These are phyloP conservation scores for Cranoglanis bouderius DNA, from an alignment of 2,113 vertebrate species.

Conservation along the genomic window DNA sequence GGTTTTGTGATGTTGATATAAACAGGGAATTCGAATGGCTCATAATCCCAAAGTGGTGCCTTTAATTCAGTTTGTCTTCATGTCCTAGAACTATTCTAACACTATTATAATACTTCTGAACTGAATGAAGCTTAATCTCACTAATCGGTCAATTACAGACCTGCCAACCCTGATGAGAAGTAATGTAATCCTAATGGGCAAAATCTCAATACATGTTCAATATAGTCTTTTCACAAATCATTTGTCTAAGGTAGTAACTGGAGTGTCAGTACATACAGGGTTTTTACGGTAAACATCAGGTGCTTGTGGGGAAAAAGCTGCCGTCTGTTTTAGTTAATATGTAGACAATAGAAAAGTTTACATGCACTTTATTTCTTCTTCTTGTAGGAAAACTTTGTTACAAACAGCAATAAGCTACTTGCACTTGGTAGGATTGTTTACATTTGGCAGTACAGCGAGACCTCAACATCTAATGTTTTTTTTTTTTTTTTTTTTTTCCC, in stretches of 20 bases:
- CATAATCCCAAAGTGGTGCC: slow-evolving; percentile 6
- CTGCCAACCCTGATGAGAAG: not conserved
- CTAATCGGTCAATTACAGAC: not conserved
- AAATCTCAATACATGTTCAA: not conserved
- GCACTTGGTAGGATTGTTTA: not conserved
- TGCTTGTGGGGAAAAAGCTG: not conserved
- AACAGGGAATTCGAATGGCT: not conserved
- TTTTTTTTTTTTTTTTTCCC: not conserved
- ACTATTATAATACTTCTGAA: not conserved
- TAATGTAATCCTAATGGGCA: no score
- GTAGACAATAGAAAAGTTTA: not conserved
- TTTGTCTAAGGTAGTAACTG: not conserved
- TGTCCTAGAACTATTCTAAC: not conserved
- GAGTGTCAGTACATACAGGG: not conserved
- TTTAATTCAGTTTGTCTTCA: slow-evolving; percentile 8
- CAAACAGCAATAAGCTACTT: not conserved
- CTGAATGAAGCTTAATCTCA: not conserved
- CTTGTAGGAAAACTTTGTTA: not conserved
- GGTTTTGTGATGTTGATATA: not conserved
- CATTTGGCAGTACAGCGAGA: not conserved
- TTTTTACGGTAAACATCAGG: not conserved
- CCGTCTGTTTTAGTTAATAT: not conserved
- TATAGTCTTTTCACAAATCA: not conserved
- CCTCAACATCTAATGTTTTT: not conserved
- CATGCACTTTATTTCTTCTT: not conserved